phyloP scores from a whole-genome alignment of 2,113 vertebrate species.

The Illadopsis cleaveri region DNA sequence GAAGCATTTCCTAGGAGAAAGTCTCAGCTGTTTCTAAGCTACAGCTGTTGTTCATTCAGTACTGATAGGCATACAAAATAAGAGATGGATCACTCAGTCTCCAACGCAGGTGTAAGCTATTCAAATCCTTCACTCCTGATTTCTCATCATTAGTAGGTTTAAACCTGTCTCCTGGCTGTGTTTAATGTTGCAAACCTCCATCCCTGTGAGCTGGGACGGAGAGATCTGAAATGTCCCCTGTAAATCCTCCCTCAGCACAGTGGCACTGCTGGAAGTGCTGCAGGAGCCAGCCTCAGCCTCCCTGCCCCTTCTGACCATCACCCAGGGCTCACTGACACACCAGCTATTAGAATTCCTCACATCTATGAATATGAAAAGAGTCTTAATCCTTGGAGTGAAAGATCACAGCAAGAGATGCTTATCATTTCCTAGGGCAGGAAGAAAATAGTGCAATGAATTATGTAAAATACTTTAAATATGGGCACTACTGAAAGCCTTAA shows the following conservation, averaged over 20 bases:
- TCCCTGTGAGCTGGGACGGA: background rate
- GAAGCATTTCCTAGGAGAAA: slow-evolving; percentile 11
- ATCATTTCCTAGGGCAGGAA: background rate
- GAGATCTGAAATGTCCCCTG: background rate
- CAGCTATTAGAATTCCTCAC: background rate
- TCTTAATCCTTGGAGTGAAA: background rate
- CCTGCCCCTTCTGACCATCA: background rate
- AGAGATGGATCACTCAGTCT: background rate
- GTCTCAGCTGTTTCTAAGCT: background rate
- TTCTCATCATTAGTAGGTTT: background rate
- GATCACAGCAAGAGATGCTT: slow-evolving; percentile 1
- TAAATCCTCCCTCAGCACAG: background rate
- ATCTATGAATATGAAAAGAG: background rate
- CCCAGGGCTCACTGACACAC: background rate
- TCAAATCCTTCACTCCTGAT: background rate
- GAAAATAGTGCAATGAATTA: background rate
- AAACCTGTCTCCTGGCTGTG: background rate
- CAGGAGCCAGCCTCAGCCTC: background rate
- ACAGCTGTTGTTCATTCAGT: background rate
- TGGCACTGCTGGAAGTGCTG: background rate
- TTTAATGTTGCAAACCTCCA: background rate
- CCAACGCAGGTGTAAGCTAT: background rate
- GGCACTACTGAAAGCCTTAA: background rate
- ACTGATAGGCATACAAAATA: background rate
- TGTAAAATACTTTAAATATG: background rate